Base-by-base conservation (phyloP, 2,797 vertebrate genomes). In the Ctenopoma kingsleyae region DNA sequence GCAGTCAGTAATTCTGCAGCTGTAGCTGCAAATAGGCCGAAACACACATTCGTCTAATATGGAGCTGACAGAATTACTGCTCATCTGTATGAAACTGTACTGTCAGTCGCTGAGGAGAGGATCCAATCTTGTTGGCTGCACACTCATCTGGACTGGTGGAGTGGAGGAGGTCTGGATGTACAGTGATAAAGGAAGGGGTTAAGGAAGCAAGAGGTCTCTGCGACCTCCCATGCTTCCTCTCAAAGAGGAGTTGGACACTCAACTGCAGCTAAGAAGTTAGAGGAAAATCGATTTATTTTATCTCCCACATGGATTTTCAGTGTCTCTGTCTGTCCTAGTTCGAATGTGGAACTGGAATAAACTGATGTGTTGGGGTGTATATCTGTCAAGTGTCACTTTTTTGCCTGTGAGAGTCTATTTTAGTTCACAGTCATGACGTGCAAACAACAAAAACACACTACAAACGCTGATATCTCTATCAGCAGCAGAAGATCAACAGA, bases 21-120 rank as follows among this genome's bases (percentile, higher is more conserved):
- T 80, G 51, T 81, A 49, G 87, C 71, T 65, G 82, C 89, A 83
- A 82, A 67, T 71, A 66, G 83, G 62, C 62, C 78, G 77, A 85
- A 85, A 82, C 67, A 38, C 90, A 87, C 93, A 75, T 96, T 93
- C 87, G 92, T 96, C 95, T 95, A 90, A 86, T 80, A 78, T 43
- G 6, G 81, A 87, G 86, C 83, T 94, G 95, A 96, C 94, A 96
- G 94, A 93, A 92, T 96, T 93, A 95, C 93, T 93, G 91, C 91
- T 71, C 74, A 79, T 75, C 88, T 94, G 91, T 92, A 94, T 93
- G 87, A 92, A 95, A 92, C 93, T 68, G 88, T 94, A 92, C 41
- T 92, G 95, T 95, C 94, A 94, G 87, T 80, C 25, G 27, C 59
- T 15, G 56, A 61, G 58, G 57, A 67, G 88, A 91, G 54, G 88